Evolutionary conservation across 2,113 vertebrate genomes (phyloP), one percentile per base, ranked within the genome.

Genomic region (Apeltes quadracus): DNA sequence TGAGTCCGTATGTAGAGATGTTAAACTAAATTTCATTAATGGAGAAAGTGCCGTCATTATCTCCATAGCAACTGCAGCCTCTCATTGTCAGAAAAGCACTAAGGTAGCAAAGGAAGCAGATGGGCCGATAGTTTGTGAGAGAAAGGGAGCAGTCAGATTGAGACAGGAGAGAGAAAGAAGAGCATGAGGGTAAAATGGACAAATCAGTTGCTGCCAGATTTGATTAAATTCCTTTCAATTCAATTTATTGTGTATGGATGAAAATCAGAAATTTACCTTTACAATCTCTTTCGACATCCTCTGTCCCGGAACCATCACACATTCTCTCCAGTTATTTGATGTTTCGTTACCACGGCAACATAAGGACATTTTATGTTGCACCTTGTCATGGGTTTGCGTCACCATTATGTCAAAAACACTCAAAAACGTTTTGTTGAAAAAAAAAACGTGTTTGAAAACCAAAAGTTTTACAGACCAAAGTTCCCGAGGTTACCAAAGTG

Each of bases 1-100:
- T 39, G 61, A 76, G 75, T 43, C 16, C 9, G 43, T 54, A 59
- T 79, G 64, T 44, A 23, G 66, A 64, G 54, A 86, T 77, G 66
- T 82, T 86, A 81, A n/a, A 77, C 81, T 71, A 80, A 79, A 90
- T 88, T 85, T 86, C 66, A 70, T 85, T 82, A 78, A 81, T 51
- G 50, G 61, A 82, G 62, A 75, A 51, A 51, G 76, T 27, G 71
- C 55, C 56, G 25, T 76, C 66, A 4, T 85, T 85, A 84, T 91
- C 89, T 61, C 87, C 86, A 87, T 91, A 50, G 89, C 86, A 89
- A 89, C 89, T 54, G 82, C 22, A 66, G 71, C 55, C 81, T 72
- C 59, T 76, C 61, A 58, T 76, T 76, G 74, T 78, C 32, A 50
- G 73, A 53, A 54, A 65, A 32, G 64, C 56, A 41, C 25, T 39